Conservation (phyloP, 2,113 vertebrate species). For the Vulpes lagopus region DNA sequence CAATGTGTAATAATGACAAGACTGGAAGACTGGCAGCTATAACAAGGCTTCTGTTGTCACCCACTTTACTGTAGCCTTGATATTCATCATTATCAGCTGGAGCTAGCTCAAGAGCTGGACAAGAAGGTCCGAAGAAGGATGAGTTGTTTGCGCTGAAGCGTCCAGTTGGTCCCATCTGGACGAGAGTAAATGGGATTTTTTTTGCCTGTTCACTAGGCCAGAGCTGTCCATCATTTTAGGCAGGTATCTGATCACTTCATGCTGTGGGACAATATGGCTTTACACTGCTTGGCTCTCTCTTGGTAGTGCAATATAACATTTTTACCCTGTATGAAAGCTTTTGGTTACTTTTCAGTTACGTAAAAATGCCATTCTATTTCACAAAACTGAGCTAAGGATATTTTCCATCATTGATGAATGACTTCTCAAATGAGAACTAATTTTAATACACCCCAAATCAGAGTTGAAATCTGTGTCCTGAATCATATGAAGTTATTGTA, state of each 20-base stretch:
- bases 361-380: slow-evolving; percentile 49
- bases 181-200: slow-evolving; percentile 92
- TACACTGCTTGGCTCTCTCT: slow-evolving; percentile 84
- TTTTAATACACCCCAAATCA: neutral
- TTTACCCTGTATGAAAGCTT: slow-evolving; percentile 81
- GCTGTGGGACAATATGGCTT: slow-evolving; percentile 92
- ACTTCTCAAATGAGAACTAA: slow-evolving; percentile 41
- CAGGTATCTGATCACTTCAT: slow-evolving; percentile 90
- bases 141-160: slow-evolving; percentile 93
- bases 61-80: slow-evolving; percentile 92
- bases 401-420: slow-evolving; percentile 41
- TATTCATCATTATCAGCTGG: slow-evolving; percentile 95
- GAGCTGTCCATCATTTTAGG: slow-evolving; percentile 92
- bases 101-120: slow-evolving; percentile 90
- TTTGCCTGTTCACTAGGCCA: slow-evolving; percentile 89
- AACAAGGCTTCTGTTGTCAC: slow-evolving; percentile 95
- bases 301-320: slow-evolving; percentile 83
- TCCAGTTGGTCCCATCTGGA: slow-evolving; percentile 96
- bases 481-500: neutral
- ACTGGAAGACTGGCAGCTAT: slow-evolving; percentile 94
- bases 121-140: slow-evolving; percentile 94
- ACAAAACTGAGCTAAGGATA: slow-evolving; percentile 14
- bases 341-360: slow-evolving; percentile 73
- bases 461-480: neutral
- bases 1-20: slow-evolving; percentile 95